Percentiles rank a stretch among this genome's conserved stretches.
Evolutionary conservation across 2,797 vertebrate genomes (phyloP).

Genomic region (Anomalospiza imberbis): DNA sequence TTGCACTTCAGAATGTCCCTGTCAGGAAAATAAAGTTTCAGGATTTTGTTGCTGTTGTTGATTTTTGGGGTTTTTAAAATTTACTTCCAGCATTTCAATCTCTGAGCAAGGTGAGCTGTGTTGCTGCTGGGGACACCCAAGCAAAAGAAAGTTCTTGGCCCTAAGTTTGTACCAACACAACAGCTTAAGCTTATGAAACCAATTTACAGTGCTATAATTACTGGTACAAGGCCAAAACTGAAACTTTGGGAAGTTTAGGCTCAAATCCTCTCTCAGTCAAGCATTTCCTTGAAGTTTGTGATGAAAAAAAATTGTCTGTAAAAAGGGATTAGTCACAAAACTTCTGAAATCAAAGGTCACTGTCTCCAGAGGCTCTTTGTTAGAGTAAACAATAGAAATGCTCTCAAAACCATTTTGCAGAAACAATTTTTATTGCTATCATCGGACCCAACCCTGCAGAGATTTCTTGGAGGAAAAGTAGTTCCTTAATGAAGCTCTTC

Average conservation of each 20-base stretch:
- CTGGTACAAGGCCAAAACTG: slow-evolving; percentile 50
- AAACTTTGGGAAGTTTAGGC: slow-evolving; percentile 33
- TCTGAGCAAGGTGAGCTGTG: slow-evolving; percentile 8
- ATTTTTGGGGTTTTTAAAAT: not conserved
- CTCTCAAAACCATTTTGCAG: not conserved
- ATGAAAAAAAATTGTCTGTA: slow-evolving; percentile 47
- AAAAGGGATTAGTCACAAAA: slow-evolving; percentile 39
- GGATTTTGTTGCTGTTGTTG: not conserved
- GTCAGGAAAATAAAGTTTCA: not conserved
- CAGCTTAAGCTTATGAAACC: slow-evolving; percentile 52
- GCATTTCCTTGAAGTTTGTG: slow-evolving; percentile 61
- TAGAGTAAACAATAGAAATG: slow-evolving; percentile 4
- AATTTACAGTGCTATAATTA: slow-evolving; percentile 43
- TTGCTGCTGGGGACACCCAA: not conserved
- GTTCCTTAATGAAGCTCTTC: not conserved
- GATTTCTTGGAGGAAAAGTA: not conserved
- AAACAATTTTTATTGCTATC: slow-evolving; percentile 13
- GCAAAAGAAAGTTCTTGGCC: slow-evolving; percentile 41
- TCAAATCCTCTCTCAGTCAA: slow-evolving; percentile 53
- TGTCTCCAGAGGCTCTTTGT: not conserved
- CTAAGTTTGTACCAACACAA: slow-evolving; percentile 46
- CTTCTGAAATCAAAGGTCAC: slow-evolving; percentile 38
- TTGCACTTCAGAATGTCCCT: slow-evolving; percentile 25
- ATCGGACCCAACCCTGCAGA: not conserved
- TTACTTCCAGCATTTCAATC: not conserved